phyloP scores from a whole-genome alignment of 1,140 invertebrate genomes.

The Catajapyx aquilonaris region DNA sequence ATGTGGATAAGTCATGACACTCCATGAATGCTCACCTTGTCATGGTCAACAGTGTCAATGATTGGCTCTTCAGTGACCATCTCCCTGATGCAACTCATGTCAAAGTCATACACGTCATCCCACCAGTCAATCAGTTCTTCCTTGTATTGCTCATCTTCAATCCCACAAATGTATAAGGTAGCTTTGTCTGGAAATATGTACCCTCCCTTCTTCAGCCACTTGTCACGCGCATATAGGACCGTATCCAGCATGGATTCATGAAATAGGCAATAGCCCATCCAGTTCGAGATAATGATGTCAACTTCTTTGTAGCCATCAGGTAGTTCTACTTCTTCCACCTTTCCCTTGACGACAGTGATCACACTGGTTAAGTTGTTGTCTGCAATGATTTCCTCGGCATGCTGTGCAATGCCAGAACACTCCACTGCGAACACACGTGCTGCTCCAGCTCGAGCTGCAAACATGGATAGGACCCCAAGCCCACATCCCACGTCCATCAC shows the following conservation, averaged over 20 bases:
- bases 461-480: constrained; percentile 88
- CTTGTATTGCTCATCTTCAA: constrained; percentile 51
- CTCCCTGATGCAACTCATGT: constrained; percentile 43
- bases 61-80: constrained; percentile 43
- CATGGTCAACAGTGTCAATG: constrained; percentile 48
- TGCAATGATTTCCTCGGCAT: constrained; percentile 74
- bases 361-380: too few relatives aligned
- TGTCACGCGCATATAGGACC: constrained; percentile 43
- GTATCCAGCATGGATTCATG: constrained; percentile 54
- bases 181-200: constrained; percentile 30
- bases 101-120: constrained; percentile 51
- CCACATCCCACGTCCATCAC: constrained; percentile 95
- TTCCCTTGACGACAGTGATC: too few relatives aligned
- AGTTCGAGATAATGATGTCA: constrained; percentile 52
- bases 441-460: constrained; percentile 84
- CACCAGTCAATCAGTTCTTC: constrained; percentile 57
- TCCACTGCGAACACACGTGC: constrained; percentile 82
- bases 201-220: constrained; percentile 32
- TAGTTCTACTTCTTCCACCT: too few relatives aligned
- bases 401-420: constrained; percentile 68
- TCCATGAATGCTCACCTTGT: too few relatives aligned
- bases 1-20: too few relatives aligned
- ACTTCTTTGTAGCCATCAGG: too few relatives aligned
- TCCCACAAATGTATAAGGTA: constrained; percentile 30
- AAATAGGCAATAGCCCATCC: constrained; percentile 52